Evolutionary conservation across 1,140 invertebrate genomes (phyloP), one percentile per base, ranked within the genome.

Genomic region (Formica selysi): DNA sequence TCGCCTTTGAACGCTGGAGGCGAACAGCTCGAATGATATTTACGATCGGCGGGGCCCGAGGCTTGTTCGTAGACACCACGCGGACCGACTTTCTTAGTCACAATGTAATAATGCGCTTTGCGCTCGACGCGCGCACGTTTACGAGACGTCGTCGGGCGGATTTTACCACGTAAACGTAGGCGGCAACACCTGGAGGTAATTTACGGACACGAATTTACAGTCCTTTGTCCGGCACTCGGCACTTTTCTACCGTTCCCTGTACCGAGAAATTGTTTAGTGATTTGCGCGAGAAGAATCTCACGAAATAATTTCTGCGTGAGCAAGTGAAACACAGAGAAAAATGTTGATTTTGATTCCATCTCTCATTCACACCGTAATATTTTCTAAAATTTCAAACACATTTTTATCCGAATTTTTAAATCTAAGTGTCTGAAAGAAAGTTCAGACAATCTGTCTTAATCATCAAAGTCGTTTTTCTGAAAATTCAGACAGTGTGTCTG

Each of bases 211-310:
- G 86, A 91, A 91, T 91, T 91, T 91, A 91, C 89, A 16, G 90
- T 87, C 89, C 87, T 91, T 91, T 91, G 90, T 91, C 87, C 83
- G 80, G 57, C 41, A 86, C 89, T 89, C 89, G 89, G 73, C 87
- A 83, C 90, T 91, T 91, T 91, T 86, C 85, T 79, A 78, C 85
- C 61, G 48, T 48, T 84, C 41, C 57, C 57, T 26, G 76, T 59
- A 85, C 68, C 59, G 68, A 86, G 67, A 76, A 76, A 62, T 62
- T 57, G 41, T 76, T 85, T 76, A 59, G 36, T 70, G 16, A n/a
- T 73, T 80, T 38, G 65, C 74, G 68, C 81, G 68, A 62, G 73
- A 88, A 79, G 54, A 61, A 81, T 71, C 79, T 71, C 48, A 26
- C 51, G 51, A 54, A 71, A 79, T 13, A 44, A 80, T 68, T 62